Evolutionary conservation across 2,797 vertebrate genomes (phyloP), one percentile per base, ranked within the genome.

Genomic region (Semaprochilodus insignis): DNA sequence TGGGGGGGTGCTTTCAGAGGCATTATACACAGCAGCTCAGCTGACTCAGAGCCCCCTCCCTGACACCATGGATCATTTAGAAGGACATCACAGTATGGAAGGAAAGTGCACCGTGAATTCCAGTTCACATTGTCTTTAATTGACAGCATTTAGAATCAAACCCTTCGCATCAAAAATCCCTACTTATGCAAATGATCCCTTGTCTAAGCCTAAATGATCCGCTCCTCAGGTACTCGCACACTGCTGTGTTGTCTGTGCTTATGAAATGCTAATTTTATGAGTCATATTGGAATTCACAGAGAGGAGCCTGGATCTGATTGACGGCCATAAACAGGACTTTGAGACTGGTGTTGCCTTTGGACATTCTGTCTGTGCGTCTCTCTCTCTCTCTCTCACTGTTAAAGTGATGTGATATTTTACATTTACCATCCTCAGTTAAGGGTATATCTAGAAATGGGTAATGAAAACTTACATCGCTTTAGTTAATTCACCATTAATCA

Each of bases 311-410:
- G 6, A 27, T 52, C n/a, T 52, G n/a, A 52, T 44, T 72, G 70
- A 70, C 67, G 48, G 67, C 67, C 67, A 70, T 70, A 70, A 70
- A 72, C 44, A 72, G 15, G 48, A 72, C 48, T 52, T 27, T 3
- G 34, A 71, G 44, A 5, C 40, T 71, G 59, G 7, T 60, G 21
- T 60, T 60, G 59, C 59, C 59, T 70, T 48, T 70, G 67, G 67
- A n/a, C 67, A 48, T 57, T 57, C 59, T 60, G 59, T 23, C 6
- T 60, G 59, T 60, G 23, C 21, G 19, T 7, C 44, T 48, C 11
- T 48, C 10, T 10, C 8, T 6, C 40, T 44, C 6, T 44, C 40
- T 44, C 40, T 44, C 40, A 0, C 40, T 44, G 6, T 44, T 10
- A 44, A 6, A 44, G 40, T 44, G 40, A 44, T 44, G 40, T 44